phyloP scores from a whole-genome alignment of 2,113 vertebrate species.

The Psilopsiagon aymara region DNA sequence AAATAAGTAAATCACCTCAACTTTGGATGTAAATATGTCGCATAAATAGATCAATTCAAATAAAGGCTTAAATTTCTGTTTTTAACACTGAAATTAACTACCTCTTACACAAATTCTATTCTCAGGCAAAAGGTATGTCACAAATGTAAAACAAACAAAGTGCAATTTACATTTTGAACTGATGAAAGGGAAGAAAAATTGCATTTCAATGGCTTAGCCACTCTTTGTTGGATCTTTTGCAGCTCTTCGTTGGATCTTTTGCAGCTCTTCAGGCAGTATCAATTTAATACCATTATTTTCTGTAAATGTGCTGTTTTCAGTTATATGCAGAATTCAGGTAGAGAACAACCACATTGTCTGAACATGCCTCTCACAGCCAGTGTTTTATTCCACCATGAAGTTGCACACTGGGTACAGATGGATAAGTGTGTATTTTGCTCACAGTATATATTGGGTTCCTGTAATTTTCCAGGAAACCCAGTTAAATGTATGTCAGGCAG shows the following conservation, averaged over 20 bases:
- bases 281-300: slow-evolving; percentile 1
- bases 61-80: background rate
- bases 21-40: background rate
- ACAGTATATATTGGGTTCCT: background rate
- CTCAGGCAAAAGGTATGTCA: background rate
- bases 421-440: background rate
- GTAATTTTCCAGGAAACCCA: background rate
- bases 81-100: background rate
- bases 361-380: background rate
- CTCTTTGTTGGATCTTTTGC: background rate
- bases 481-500: background rate
- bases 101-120: background rate
- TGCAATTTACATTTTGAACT: background rate
- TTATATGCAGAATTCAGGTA: background rate
- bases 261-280: background rate
- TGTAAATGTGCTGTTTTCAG: background rate
- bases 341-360: background rate
- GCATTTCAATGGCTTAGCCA: background rate
- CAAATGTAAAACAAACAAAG: background rate
- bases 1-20: background rate
- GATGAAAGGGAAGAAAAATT: background rate
- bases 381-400: background rate
- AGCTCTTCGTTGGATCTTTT: background rate
- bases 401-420: background rate
- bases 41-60: background rate